A percentile compares a stretch with the other conserved stretches of the same genome.
Evolutionary conservation across 1,140 invertebrate species (phyloP).

Genomic region (Pomacea maculata): DNA sequence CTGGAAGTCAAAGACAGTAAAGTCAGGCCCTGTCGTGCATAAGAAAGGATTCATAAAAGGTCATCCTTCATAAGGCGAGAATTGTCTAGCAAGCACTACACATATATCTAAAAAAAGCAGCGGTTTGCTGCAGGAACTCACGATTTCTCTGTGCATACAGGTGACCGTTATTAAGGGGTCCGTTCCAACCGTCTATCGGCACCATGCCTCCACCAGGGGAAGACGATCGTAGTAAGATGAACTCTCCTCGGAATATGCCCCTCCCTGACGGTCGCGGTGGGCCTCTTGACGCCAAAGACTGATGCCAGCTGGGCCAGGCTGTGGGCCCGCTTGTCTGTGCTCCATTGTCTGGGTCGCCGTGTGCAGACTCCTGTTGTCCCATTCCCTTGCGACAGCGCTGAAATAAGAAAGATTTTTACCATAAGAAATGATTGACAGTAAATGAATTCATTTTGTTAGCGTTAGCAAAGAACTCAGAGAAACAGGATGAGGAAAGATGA

Average conservation of each 20-base stretch:
- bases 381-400: conserved; percentile 22
- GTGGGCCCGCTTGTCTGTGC: not conserved
- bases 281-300: conserved; percentile 16
- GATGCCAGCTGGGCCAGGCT: conserved; percentile 25
- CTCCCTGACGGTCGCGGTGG: conserved; percentile 10
- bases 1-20: too few relatives aligned
- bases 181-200: not conserved
- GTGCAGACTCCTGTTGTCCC: conserved; percentile 24
- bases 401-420: not conserved
- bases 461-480: too few relatives aligned
- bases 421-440: too few relatives aligned
- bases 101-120: too few relatives aligned
- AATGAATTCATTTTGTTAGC: too few relatives aligned
- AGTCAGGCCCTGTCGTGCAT: too few relatives aligned
- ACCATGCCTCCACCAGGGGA: conserved; percentile 13
- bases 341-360: not conserved
- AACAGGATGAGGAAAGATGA: too few relatives aligned
- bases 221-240: conserved; percentile 25
- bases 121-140: conserved; percentile 6
- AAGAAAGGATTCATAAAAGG: too few relatives aligned
- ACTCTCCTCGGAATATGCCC: conserved; percentile 30
- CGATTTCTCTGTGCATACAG: conserved; percentile 32
- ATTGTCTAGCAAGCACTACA: too few relatives aligned
- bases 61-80: too few relatives aligned
- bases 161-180: conserved; percentile 18